A percentile compares a stretch with the other conserved stretches of the same genome.
These are phyloP conservation scores for Hybos culiciformis DNA, from an alignment of 2,888 invertebrate genomes.

Conservation along the genomic window DNA sequence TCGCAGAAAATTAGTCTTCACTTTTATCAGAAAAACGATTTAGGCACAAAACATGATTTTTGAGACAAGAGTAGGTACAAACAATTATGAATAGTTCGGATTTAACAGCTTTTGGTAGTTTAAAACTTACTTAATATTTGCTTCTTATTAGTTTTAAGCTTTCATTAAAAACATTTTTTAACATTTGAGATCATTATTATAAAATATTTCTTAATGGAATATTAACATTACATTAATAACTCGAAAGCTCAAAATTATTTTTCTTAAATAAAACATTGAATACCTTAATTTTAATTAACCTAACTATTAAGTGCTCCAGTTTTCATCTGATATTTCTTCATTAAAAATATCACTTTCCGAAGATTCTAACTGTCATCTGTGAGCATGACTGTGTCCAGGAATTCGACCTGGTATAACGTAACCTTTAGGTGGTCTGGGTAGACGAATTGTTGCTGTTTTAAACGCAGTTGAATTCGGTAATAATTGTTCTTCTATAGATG, in stretches of 20 bases:
- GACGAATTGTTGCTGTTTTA: conserved; percentile 20
- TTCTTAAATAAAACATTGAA: too few species aligned
- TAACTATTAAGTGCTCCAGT: conserved; percentile 20
- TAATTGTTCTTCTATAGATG: conserved; percentile 24
- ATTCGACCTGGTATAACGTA: conserved; percentile 22
- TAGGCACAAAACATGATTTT: too few species aligned
- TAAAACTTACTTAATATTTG: too few species aligned
- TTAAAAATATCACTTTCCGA: conserved; percentile 33
- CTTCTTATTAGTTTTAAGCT: not conserved
- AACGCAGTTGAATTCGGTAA: conserved; percentile 24
- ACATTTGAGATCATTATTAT: too few species aligned
- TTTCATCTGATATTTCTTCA: conserved; percentile 24
- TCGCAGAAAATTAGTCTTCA: too few species aligned
- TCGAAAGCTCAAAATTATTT: too few species aligned
- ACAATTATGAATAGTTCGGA: too few species aligned
- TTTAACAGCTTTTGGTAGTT: too few species aligned
- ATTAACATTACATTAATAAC: too few species aligned
- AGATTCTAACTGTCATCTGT: conserved; percentile 36
- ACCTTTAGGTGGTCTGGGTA: conserved; percentile 29
- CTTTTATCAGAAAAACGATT: too few species aligned
- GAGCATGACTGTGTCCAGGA: conserved; percentile 20
- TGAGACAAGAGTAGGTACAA: too few species aligned
- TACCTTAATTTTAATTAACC: not conserved
- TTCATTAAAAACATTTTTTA: not conserved
- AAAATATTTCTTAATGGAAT: too few species aligned